Conservation (phyloP, 1,140 invertebrate species). For the Muscidifurax raptorellus region DNA sequence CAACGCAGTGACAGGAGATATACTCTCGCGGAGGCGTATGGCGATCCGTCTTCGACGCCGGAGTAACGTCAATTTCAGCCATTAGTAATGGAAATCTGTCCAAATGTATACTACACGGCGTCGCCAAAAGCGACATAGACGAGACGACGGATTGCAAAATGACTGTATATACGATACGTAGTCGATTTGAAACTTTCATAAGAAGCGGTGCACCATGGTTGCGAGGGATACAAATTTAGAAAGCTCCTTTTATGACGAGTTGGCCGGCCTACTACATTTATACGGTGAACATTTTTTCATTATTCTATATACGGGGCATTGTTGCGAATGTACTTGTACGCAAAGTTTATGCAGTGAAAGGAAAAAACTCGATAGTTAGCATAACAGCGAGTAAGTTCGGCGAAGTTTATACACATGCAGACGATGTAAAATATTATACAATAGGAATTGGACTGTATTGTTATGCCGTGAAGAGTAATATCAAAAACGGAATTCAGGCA, state of each 20-base stretch:
- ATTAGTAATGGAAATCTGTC: conserved; percentile 18
- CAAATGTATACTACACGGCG: not conserved
- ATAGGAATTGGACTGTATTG: not conserved
- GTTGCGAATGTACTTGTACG: not conserved
- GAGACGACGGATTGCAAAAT: too few relatives aligned
- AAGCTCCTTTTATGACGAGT: too few relatives aligned
- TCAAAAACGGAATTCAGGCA: too few relatives aligned
- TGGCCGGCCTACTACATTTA: not conserved
- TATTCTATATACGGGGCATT: not conserved
- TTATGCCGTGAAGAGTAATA: not conserved
- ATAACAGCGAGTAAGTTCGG: not conserved
- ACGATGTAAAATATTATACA: not conserved
- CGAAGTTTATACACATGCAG: not conserved
- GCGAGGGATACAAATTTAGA: too few relatives aligned
- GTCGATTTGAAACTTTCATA: too few relatives aligned
- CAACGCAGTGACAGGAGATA: not conserved
- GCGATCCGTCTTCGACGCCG: conserved; percentile 6
- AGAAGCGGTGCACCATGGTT: too few relatives aligned
- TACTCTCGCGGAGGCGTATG: not conserved
- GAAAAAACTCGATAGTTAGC: not conserved
- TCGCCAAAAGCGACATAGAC: not conserved
- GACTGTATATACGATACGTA: too few relatives aligned
- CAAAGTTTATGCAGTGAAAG: not conserved
- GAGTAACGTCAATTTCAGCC: conserved; percentile 7
- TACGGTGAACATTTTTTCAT: not conserved